Evolutionary conservation across 2,113 vertebrate genomes (phyloP).

Genomic region (Opisthocomus hoazin): DNA sequence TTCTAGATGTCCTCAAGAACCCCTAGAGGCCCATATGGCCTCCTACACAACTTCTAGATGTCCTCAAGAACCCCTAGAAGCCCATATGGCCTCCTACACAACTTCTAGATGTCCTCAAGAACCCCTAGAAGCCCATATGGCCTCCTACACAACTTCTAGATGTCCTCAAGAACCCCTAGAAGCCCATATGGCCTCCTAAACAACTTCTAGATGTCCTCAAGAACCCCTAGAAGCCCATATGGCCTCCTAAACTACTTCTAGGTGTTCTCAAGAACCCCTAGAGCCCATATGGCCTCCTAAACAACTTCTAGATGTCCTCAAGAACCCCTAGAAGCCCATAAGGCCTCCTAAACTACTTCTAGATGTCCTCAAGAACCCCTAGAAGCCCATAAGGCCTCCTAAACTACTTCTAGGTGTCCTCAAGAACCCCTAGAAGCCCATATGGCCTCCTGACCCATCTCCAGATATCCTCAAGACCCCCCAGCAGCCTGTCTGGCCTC

Average conservation of each 20-base stretch:
- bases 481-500: fast-evolving
- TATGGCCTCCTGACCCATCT: neutral
- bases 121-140: fast-evolving
- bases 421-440: neutral
- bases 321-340: neutral
- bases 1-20: neutral
- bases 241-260: too few relatives aligned
- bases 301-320: neutral
- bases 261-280: neutral
- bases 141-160: neutral
- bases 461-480: neutral
- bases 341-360: too few relatives aligned
- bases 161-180: too few relatives aligned
- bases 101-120: neutral
- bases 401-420: neutral
- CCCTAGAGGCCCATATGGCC: too few relatives aligned
- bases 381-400: fast-evolving
- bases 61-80: neutral
- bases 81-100: neutral
- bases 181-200: too few relatives aligned
- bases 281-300: too few relatives aligned
- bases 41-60: neutral
- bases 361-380: neutral
- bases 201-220: neutral
- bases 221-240: neutral